Evolutionary conservation across 2,113 vertebrate species (phyloP).

Genomic region (Potamarius usumacintae): DNA sequence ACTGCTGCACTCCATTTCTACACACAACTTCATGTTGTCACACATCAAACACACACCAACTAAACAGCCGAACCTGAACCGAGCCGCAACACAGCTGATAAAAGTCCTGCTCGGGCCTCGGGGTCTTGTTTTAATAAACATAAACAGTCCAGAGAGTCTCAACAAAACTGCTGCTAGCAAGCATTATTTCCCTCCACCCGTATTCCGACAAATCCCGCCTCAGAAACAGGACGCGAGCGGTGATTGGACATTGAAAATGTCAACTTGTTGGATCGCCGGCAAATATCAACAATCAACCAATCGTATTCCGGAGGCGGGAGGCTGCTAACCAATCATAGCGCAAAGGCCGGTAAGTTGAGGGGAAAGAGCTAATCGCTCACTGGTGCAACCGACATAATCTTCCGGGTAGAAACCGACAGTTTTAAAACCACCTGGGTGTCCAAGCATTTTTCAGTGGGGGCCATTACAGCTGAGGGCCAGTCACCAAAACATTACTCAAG

Average conservation of each 20-base stretch:
- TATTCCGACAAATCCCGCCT: background rate
- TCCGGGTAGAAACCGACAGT: background rate
- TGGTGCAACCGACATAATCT: background rate
- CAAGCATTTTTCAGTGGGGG: background rate
- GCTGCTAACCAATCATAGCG: background rate
- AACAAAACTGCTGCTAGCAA: constrained; percentile 70
- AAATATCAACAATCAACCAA: background rate
- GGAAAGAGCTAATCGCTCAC: background rate
- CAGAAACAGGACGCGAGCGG: background rate
- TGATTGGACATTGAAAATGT: background rate
- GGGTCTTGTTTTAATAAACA: constrained; percentile 60
- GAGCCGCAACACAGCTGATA: background rate
- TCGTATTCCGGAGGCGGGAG: background rate
- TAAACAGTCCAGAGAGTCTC: constrained; percentile 70
- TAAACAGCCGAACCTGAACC: background rate
- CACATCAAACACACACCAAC: background rate
- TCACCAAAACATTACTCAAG: background rate
- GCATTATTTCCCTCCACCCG: background rate
- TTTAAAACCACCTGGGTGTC: background rate
- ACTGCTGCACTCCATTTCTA: background rate
- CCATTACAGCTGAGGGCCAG: background rate
- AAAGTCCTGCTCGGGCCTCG: constrained; percentile 32
- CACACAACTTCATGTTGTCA: constrained; percentile 5
- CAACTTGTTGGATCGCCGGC: background rate
- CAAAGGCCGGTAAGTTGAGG: background rate